Conservation (phyloP, 2,113 vertebrate species). For the Chlorodrepanis virens region DNA sequence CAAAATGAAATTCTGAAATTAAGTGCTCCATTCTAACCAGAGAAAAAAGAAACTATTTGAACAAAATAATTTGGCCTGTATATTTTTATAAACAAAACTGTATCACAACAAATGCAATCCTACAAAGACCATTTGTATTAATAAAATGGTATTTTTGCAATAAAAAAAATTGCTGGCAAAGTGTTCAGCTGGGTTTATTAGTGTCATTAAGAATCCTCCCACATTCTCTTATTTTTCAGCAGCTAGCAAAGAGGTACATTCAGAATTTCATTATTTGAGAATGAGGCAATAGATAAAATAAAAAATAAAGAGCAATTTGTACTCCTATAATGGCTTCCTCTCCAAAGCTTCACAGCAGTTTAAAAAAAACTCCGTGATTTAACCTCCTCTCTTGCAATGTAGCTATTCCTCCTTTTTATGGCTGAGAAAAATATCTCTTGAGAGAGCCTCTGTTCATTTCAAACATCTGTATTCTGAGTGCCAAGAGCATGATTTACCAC, state of each 20-base stretch:
- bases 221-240: slow-evolving; percentile 30
- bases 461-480: background rate
- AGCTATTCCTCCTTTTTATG: slow-evolving; percentile 21
- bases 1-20: background rate
- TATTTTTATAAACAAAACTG: slow-evolving; percentile 34
- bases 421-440: slow-evolving; percentile 2
- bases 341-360: slow-evolving; percentile 30
- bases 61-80: slow-evolving; percentile 28
- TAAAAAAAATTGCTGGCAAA: slow-evolving; percentile 19
- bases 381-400: background rate
- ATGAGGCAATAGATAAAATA: slow-evolving; percentile 56
- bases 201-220: slow-evolving; percentile 52
- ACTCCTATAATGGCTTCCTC: slow-evolving; percentile 32
- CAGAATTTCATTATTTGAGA: slow-evolving; percentile 62
- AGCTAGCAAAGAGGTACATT: background rate
- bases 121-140: slow-evolving; percentile 44
- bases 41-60: background rate
- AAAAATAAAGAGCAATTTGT: slow-evolving; percentile 61
- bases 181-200: slow-evolving; percentile 48
- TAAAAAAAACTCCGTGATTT: background rate
- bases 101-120: background rate
- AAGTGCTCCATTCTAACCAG: background rate
- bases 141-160: slow-evolving; percentile 48
- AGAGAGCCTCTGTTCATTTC: slow-evolving; percentile 9
- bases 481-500: slow-evolving; percentile 9